A percentile compares a stretch with the other conserved stretches of the same genome.
These are phyloP conservation scores for Microcebus tavaratra DNA, from an alignment of 2,113 vertebrate genomes.

Conservation along the genomic window DNA sequence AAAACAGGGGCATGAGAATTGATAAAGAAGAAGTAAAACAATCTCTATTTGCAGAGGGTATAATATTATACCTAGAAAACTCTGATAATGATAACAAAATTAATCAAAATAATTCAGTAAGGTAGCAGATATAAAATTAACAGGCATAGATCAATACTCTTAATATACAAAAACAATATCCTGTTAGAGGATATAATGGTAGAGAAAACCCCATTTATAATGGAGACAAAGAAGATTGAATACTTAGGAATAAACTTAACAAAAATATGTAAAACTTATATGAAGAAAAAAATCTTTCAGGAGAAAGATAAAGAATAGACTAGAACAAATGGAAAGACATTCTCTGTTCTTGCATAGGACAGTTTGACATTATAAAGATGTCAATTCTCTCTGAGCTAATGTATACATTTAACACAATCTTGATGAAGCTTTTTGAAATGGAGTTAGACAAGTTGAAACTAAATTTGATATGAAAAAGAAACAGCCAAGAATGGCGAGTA, in stretches of 20 bases:
- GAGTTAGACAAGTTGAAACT: not conserved
- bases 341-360: not conserved
- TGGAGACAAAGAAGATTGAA: not conserved
- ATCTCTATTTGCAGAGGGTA: not conserved
- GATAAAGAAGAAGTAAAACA: not conserved
- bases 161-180: not conserved
- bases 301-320: not conserved
- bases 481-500: not conserved
- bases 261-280: not conserved
- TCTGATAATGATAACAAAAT: not conserved
- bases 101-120: not conserved
- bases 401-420: not conserved
- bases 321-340: not conserved
- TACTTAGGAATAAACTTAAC: not conserved
- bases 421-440: not conserved
- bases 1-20: not conserved
- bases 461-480: not conserved
- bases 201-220: not conserved
- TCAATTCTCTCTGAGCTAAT: not conserved
- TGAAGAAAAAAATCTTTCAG: not conserved
- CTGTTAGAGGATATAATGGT: not conserved
- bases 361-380: not conserved
- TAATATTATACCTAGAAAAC: not conserved
- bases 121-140: not conserved
- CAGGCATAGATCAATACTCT: not conserved